Percentiles rank a stretch among this genome's conserved stretches.
phyloP scores from a whole-genome alignment of 2,113 vertebrate species.

The Eublepharis macularius region DNA sequence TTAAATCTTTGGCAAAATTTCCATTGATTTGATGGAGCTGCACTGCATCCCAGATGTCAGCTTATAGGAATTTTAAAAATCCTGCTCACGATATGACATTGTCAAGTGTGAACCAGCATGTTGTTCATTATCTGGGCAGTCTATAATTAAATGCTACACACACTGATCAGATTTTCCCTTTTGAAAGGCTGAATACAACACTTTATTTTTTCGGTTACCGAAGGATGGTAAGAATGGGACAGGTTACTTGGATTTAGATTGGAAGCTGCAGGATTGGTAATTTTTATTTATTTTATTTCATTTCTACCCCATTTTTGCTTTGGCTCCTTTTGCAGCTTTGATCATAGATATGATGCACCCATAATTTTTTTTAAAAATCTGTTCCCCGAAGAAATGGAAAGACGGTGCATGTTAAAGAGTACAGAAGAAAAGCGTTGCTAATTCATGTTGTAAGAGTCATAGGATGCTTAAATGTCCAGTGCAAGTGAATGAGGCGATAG shows the following conservation, averaged over 20 bases:
- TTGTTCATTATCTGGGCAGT: not conserved
- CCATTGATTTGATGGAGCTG: not conserved
- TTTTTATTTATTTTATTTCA: too few relatives aligned
- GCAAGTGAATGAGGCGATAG: constrained; percentile 68
- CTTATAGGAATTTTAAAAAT: not conserved
- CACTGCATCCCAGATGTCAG: not conserved
- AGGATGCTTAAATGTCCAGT: constrained; percentile 65
- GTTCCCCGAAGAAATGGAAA: not conserved
- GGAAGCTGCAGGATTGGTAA: not conserved
- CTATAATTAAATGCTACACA: not conserved
- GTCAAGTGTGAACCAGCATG: not conserved
- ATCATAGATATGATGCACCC: not conserved
- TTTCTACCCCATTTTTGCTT: not conserved
- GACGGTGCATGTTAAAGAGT: not conserved
- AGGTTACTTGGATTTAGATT: not conserved
- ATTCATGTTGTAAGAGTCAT: constrained; percentile 67
- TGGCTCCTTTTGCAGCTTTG: not conserved
- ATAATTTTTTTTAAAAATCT: not conserved
- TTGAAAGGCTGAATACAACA: not conserved
- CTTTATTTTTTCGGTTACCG: not conserved
- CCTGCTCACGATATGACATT: not conserved
- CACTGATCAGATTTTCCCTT: not conserved
- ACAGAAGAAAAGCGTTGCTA: constrained; percentile 42
- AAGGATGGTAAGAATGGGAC: not conserved
- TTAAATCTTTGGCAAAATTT: not conserved